Evolutionary conservation across 2,888 invertebrate species (phyloP).

Genomic region (Drosophila neonasuta): DNA sequence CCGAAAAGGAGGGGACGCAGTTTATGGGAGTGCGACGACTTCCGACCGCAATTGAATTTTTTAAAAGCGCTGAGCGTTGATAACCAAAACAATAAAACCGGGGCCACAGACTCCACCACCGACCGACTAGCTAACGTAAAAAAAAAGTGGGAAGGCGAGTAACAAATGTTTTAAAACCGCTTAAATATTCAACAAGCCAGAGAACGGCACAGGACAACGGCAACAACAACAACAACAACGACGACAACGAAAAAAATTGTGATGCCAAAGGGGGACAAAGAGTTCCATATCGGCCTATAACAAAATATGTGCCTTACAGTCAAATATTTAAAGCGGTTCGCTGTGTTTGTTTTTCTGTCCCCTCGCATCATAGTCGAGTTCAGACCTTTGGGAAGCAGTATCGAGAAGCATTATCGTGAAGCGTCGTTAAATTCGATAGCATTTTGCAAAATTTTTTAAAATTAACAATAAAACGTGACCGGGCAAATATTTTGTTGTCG

Average conservation of each 20-base stretch:
- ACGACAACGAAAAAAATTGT: constrained; percentile 10
- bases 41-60: constrained; percentile 79
- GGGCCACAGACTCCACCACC: constrained; percentile 44
- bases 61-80: constrained; percentile 78
- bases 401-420: constrained; percentile 47
- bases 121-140: constrained; percentile 31
- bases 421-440: constrained; percentile 68
- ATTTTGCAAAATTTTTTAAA: constrained; percentile 68
- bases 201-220: constrained; percentile 25
- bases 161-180: constrained; percentile 75
- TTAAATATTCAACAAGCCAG: constrained; percentile 76
- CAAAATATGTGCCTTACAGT: constrained; percentile 70
- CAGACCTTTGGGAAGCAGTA: constrained; percentile 14
- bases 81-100: constrained; percentile 77
- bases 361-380: constrained; percentile 10
- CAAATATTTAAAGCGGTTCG: constrained; percentile 49
- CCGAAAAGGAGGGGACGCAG: constrained; percentile 46
- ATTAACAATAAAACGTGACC: constrained; percentile 78
- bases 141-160: constrained; percentile 24
- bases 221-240: constrained; percentile 13
- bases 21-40: constrained; percentile 76
- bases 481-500: constrained; percentile 63
- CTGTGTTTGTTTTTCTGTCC: constrained; percentile 12
- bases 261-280: constrained; percentile 42
- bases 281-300: constrained; percentile 70